Evolutionary conservation across 2,797 vertebrate genomes (phyloP).

Genomic region (Melanogrammus aeglefinus): DNA sequence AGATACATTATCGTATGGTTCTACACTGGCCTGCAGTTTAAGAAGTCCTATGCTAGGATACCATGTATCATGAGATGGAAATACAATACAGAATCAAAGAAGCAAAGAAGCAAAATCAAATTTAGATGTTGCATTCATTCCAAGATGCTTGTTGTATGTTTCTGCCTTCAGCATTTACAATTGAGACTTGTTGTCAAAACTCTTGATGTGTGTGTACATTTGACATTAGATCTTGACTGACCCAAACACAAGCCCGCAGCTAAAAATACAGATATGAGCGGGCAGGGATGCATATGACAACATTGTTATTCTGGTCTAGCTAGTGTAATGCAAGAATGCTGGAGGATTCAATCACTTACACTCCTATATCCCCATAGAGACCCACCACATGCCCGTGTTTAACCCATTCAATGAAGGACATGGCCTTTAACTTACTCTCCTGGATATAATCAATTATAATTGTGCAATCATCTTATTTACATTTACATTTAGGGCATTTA

Average conservation of each 20-base stretch:
- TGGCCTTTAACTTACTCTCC: neutral
- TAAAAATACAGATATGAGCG: neutral
- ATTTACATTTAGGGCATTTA: no score
- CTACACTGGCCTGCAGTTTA: neutral
- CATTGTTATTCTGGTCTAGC: neutral
- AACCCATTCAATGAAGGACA: neutral
- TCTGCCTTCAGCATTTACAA: neutral
- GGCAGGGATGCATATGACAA: neutral
- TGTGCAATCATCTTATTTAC: neutral
- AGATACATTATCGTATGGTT: no score
- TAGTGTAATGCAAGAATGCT: neutral
- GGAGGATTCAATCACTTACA: neutral
- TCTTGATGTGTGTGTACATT: neutral
- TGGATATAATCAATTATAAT: neutral
- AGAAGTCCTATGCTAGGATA: neutral
- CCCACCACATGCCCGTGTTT: neutral
- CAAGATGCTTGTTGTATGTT: no score
- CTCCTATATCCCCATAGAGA: neutral
- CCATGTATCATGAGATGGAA: no score
- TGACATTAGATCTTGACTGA: neutral
- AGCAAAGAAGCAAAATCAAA: no score
- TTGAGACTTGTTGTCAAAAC: neutral
- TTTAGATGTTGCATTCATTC: no score
- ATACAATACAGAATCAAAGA: no score
- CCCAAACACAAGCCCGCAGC: neutral